Base-by-base conservation (phyloP, 92 coral and sea anemone species). In the Porites cylindrica region DNA sequence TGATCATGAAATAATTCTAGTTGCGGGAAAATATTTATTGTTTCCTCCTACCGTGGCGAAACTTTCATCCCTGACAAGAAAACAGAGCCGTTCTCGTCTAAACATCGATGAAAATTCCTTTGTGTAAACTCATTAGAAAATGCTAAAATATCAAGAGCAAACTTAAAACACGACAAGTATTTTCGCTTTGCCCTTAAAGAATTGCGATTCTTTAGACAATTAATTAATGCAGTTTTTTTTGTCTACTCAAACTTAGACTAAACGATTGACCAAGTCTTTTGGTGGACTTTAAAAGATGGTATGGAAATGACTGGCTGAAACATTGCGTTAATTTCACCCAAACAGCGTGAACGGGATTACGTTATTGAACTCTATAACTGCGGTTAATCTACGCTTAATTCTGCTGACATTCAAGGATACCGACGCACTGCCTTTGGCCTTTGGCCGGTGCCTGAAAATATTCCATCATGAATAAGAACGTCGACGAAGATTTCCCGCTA, bases 331-430 rank as follows among this genome's bases (percentile, higher is more conserved):
- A 7, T 72, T 10, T 72, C 59, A 60, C 54, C 58, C 59, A n/a
- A 7, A 77, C 24, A 26, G 53, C 47, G 85, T 19, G 29, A 70
- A 69, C 24, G 18, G 7, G 5, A 53, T 80, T 67, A 18, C 11
- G 21, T 23, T 50, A n/a, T 79, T 65, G 26, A 81, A 53, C 68
- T 38, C 47, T 60, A 54, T 66, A 14, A 68, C 66, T 81, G 85
- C 29, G 76, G 58, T 69, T 69, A 17, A 69, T 70, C 43, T 3
- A 16, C 54, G 68, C 58, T 10, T 81, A 68, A 69, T 69, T 70
- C 66, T 24, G 11, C 63, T 70, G 53, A 21, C 32, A 68, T 72
- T 58, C 32, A 58, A 70, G 10, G 11, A 70, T 11, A 9, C 29
- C 3, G 67, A 53, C 51, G 10, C 56, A 53, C 38, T 59, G 29